A percentile compares a stretch with the other conserved stretches of the same genome.
phyloP scores from a whole-genome alignment of 2,797 vertebrate species.

The Tamandua tetradactyla region DNA sequence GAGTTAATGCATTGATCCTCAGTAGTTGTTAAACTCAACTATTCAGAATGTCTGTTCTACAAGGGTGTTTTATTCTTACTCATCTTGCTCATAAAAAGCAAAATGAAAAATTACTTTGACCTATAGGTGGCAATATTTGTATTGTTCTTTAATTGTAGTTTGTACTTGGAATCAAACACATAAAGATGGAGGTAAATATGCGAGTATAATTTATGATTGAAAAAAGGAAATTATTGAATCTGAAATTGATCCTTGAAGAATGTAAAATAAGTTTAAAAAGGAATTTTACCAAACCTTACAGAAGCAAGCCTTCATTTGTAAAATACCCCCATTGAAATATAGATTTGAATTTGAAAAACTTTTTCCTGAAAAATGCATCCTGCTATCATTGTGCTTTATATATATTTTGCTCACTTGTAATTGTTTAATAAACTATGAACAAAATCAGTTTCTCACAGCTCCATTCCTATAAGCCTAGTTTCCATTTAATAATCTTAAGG shows the following conservation, averaged over 20 bases:
- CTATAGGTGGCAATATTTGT: constrained; percentile 74
- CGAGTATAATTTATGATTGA: neutral
- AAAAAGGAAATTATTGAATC: neutral
- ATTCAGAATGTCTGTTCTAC: neutral
- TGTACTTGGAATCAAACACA: neutral
- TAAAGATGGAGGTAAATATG: neutral
- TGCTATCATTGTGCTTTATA: neutral
- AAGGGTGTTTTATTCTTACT: neutral
- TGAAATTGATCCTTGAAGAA: neutral
- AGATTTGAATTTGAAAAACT: neutral
- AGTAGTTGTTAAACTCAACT: neutral
- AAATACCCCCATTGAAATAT: neutral
- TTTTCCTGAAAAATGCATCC: neutral
- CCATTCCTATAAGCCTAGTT: neutral
- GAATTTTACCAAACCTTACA: neutral
- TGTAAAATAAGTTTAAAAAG: constrained; percentile 6
- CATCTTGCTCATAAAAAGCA: constrained; percentile 12
- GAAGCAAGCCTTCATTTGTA: neutral
- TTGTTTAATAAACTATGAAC: neutral
- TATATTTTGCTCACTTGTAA: neutral
- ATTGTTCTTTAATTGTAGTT: neutral
- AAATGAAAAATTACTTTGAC: constrained; percentile 29
- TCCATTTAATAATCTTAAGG: constrained; percentile 1
- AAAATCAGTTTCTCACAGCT: neutral
- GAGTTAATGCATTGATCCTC: neutral